Evolutionary conservation across 1,140 invertebrate genomes (phyloP).

Genomic region (Pseudobourletiella spinata): DNA sequence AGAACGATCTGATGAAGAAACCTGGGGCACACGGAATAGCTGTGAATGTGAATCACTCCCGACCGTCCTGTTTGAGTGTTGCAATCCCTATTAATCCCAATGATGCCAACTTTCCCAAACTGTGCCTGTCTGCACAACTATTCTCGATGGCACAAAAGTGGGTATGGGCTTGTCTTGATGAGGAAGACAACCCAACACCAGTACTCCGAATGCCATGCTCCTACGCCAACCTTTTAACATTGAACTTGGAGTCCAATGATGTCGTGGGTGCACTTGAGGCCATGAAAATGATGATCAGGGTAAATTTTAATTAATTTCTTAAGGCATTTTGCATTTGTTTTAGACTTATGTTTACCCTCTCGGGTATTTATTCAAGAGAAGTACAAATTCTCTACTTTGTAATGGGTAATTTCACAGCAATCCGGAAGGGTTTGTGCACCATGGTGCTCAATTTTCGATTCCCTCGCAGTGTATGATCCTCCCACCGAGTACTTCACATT

Average conservation of each 20-base stretch:
- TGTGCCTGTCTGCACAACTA: constrained; percentile 29
- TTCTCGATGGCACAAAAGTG: constrained; percentile 35
- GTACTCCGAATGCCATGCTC: constrained; percentile 34
- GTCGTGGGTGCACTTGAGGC: constrained; percentile 25
- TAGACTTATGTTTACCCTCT: no score
- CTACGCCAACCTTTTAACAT: constrained; percentile 29
- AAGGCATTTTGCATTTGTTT: no score
- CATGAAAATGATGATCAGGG: constrained; percentile 29
- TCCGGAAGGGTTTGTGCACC: no score
- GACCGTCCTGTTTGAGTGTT: constrained; percentile 23
- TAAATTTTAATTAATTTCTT: no score
- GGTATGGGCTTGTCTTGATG: constrained; percentile 28
- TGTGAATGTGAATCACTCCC: constrained; percentile 10
- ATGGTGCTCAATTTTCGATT: no score
- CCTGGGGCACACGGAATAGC: constrained; percentile 16
- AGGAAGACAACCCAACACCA: constrained; percentile 21
- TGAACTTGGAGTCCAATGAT: constrained; percentile 30
- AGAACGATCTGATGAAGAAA: constrained; percentile 20
- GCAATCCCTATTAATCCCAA: constrained; percentile 32
- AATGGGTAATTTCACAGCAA: background rate
- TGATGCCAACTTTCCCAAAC: constrained; percentile 23
- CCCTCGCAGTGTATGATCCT: no score
- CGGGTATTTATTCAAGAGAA: no score
- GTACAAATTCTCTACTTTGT: no score
- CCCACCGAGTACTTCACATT: no score